Evolutionary conservation across 2,888 invertebrate species (phyloP), one percentile per base, ranked within the genome.

Genomic region (Ceramica pisi): DNA sequence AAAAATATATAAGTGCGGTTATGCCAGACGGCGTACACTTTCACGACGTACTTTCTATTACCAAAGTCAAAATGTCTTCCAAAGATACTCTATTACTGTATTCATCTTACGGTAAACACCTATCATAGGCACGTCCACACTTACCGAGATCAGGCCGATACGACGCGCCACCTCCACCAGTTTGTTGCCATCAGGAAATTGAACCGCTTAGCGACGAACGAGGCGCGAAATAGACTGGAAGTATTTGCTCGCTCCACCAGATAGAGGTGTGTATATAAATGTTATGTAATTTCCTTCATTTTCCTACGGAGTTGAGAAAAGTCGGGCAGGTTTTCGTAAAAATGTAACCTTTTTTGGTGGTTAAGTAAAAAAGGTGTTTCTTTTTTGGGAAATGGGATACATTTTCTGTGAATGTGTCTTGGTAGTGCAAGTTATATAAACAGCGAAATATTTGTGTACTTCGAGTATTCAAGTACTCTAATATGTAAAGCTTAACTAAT

Each of bases 111-210:
- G 21, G 7, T 21, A 12, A 56, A 14, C 59, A 60, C 56, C 62
- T 65, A 60, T 64, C 64, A 50, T 64, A n/a, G 50, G n/a, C 71
- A 80, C 67, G 50, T 68, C 62, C 41, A 67, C 41, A 80, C 66
- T 80, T 71, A 64, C 59, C 26, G 64, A 80, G 76, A 80, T 80
- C 67, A 35, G 26, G 2, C 16, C 44, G 80, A 80, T 80, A 76
- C 26, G 63, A 31, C 53, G 19, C 50, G 41, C 26, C 63, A 71
- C 80, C 72, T 78, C 72, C 44, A 67, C 38, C 63, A 75, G 73
- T 78, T 68, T 83, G 78, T 85, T 85, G 79, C 74, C 71, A 68
- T 66, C 80, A 82, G 85, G 85, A 85, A 85, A 85, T 85, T 85
- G 83, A 57, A 79, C 76, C 82, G 82, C 78, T 85, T 82, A 85